Conservation (phyloP, 2,888 invertebrate genomes). For the Zeuzera pyrina region DNA sequence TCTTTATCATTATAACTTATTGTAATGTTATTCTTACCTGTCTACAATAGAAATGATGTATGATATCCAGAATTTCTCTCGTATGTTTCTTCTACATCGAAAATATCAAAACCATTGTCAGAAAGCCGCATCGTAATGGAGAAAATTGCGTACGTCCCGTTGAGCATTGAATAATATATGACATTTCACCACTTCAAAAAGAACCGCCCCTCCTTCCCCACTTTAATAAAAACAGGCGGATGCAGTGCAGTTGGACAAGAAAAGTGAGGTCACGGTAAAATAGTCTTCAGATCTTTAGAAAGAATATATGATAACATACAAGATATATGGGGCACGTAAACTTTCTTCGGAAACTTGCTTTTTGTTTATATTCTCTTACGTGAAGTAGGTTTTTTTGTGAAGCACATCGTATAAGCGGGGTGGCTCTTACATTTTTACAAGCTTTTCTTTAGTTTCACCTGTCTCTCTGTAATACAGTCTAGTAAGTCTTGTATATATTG, state of each 20-base stretch:
- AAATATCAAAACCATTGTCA: constrained; percentile 8
- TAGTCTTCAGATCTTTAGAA: constrained; percentile 8
- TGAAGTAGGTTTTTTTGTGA: too few species aligned
- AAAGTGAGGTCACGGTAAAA: constrained; percentile 1
- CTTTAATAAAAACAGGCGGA: not conserved
- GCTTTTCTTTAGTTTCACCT: too few species aligned
- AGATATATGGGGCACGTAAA: constrained; percentile 18
- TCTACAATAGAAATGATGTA: too few species aligned
- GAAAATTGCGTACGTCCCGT: constrained; percentile 10
- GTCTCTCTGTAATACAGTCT: too few species aligned
- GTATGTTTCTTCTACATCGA: constrained; percentile 1
- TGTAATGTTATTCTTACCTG: too few species aligned
- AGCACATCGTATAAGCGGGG: too few species aligned
- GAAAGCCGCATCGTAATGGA: constrained; percentile 9
- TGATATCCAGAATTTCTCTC: too few species aligned
- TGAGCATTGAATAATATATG: constrained; percentile 14
- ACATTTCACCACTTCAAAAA: constrained; percentile 5
- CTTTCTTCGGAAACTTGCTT: constrained; percentile 16
- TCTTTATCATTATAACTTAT: too few species aligned
- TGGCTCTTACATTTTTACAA: too few species aligned
- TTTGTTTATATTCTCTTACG: constrained; percentile 23
- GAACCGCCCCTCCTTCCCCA: not conserved
- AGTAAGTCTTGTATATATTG: too few species aligned
- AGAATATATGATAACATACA: constrained; percentile 15
- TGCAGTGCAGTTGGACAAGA: not conserved